Evolutionary conservation across 2,797 vertebrate genomes (phyloP).

Genomic region (Channa striata): DNA sequence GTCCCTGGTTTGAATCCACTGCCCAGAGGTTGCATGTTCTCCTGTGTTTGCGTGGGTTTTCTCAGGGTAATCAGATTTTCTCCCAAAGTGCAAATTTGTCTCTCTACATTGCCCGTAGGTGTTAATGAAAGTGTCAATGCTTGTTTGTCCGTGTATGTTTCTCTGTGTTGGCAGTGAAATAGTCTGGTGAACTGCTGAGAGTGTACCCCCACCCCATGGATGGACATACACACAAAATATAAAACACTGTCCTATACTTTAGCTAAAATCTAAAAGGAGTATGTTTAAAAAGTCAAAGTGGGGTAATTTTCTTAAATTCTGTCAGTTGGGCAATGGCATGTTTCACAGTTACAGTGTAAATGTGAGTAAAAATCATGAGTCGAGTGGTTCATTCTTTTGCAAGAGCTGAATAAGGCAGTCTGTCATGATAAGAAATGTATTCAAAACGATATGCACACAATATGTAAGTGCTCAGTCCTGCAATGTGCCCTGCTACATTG

Average conservation of each 20-base stretch:
- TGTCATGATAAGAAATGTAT: conserved; percentile 50
- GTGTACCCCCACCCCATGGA: too few relatives aligned
- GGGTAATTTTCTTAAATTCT: conserved; percentile 13
- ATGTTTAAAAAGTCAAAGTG: conserved; percentile 27
- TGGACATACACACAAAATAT: conserved; percentile 5
- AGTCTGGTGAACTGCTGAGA: too few relatives aligned
- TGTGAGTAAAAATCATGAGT: conserved; percentile 17
- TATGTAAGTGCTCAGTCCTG: conserved; percentile 17
- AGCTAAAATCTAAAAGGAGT: conserved; percentile 1
- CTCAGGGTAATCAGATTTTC: too few relatives aligned
- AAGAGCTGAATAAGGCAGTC: conserved; percentile 35
- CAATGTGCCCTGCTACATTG: conserved; percentile 26
- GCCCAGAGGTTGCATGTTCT: too few relatives aligned
- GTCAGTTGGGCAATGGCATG: conserved; percentile 23
- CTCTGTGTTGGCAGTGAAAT: too few relatives aligned
- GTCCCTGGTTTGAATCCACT: too few relatives aligned
- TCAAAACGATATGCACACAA: conserved; percentile 50
- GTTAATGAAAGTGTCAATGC: too few relatives aligned
- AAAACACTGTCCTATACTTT: neutral
- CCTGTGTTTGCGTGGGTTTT: too few relatives aligned
- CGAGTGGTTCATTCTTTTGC: conserved; percentile 48
- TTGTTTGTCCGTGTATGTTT: too few relatives aligned
- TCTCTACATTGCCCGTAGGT: too few relatives aligned
- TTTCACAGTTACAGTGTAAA: conserved; percentile 13
- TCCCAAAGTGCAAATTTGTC: too few relatives aligned